Percentiles rank a stretch among this genome's conserved stretches.
Conservation (phyloP, 2,888 invertebrate species). For the Criorhina ranunculi region DNA sequence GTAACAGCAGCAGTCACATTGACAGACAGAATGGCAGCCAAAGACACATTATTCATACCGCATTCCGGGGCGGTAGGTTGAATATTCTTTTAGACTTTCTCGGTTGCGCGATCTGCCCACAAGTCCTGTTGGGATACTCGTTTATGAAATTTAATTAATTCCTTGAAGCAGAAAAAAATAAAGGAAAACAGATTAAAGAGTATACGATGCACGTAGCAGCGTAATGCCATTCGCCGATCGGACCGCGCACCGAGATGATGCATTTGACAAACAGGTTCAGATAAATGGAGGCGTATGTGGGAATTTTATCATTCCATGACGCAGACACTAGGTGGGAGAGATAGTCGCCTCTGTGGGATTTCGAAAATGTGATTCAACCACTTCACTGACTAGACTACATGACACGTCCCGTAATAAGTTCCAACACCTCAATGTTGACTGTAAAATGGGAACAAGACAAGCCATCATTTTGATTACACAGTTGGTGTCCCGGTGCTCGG, state of each 20-base stretch:
- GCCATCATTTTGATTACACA: slow-evolving; percentile 45
- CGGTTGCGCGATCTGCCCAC: slow-evolving; percentile 55
- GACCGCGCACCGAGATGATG: slow-evolving; percentile 42
- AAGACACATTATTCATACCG: slow-evolving; percentile 66
- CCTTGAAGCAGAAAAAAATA: slow-evolving; percentile 25
- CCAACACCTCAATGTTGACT: neutral
- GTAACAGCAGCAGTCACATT: slow-evolving; percentile 59
- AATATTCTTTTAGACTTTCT: slow-evolving; percentile 27
- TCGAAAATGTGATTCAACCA: no score
- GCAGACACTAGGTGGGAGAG: slow-evolving; percentile 9
- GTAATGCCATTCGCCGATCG: slow-evolving; percentile 51
- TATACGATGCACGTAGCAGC: slow-evolving; percentile 4
- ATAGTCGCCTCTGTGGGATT: no score
- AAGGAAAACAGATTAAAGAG: neutral
- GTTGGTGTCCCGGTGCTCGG: slow-evolving; percentile 18
- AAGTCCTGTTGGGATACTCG: slow-evolving; percentile 64
- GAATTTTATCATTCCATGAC: slow-evolving; percentile 45
- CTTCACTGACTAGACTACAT: no score
- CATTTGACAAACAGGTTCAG: slow-evolving; percentile 52
- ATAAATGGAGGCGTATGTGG: slow-evolving; percentile 54
- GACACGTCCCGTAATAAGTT: no score
- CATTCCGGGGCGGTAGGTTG: slow-evolving; percentile 47
- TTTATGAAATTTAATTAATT: slow-evolving; percentile 66
- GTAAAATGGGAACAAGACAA: slow-evolving; percentile 4
- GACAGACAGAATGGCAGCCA: slow-evolving; percentile 70